Evolutionary conservation across 2,797 vertebrate species (phyloP).

Genomic region (Falco novaeseelandiae): DNA sequence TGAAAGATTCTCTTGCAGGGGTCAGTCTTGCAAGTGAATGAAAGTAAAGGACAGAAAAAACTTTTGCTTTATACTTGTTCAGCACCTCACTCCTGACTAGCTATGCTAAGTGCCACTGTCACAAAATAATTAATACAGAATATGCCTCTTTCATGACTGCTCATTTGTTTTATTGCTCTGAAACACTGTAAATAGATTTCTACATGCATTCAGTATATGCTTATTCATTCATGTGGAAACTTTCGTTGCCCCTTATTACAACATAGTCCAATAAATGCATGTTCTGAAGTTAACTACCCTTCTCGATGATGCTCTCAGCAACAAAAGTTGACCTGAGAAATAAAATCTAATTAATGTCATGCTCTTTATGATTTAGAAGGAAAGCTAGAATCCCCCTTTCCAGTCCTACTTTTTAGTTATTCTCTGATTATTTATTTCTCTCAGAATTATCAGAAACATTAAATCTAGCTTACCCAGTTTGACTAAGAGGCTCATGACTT

Average conservation of each 20-base stretch:
- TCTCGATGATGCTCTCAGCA: background rate
- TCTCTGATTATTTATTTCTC: background rate
- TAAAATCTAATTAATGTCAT: background rate
- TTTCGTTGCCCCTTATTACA: background rate
- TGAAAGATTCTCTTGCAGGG: background rate
- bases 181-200: background rate
- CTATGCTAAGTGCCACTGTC: background rate
- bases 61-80: background rate
- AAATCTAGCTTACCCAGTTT: background rate
- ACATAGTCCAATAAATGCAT: background rate
- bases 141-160: background rate
- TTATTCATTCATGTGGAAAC: background rate
- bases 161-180: background rate
- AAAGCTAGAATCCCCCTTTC: background rate
- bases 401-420: background rate
- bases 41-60: background rate
- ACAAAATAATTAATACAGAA: background rate
- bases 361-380: background rate
- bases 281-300: background rate
- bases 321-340: background rate
- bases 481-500: background rate
- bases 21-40: background rate
- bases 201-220: background rate
- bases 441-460: background rate
- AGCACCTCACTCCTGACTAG: background rate